Evolutionary conservation across 2,888 invertebrate genomes (phyloP).

Genomic region (Marronus borbonicus): DNA sequence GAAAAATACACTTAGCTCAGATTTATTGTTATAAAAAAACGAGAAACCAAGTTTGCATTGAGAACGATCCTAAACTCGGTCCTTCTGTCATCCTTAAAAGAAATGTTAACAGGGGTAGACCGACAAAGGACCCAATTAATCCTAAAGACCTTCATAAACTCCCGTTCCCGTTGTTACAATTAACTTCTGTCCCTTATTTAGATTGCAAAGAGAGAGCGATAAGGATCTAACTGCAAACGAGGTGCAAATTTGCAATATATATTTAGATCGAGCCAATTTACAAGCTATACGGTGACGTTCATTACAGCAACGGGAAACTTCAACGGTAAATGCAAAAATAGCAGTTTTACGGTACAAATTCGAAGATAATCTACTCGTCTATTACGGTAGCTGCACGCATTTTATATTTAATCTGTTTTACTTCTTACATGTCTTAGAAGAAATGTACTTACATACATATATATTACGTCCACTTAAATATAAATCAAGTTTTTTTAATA

Average conservation of each 20-base stretch:
- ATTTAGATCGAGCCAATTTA: conserved; percentile 26
- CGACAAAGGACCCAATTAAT: conserved; percentile 43
- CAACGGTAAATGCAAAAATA: conserved; percentile 38
- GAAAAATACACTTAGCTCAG: too few relatives aligned
- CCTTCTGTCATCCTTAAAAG: conserved; percentile 25
- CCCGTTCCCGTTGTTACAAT: conserved; percentile 26
- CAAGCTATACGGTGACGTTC: not conserved
- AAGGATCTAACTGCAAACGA: conserved; percentile 29
- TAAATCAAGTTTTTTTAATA: too few relatives aligned
- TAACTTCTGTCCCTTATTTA: conserved; percentile 44
- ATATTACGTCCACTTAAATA: too few relatives aligned
- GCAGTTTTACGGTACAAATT: conserved; percentile 29
- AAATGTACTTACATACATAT: too few relatives aligned
- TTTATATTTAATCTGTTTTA: conserved; percentile 7
- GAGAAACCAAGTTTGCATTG: not conserved
- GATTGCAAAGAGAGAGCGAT: conserved; percentile 22
- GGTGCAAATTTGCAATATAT: conserved; percentile 44
- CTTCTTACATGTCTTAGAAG: too few relatives aligned
- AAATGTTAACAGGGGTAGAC: conserved; percentile 34
- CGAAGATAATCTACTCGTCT: not conserved
- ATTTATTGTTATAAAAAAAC: not conserved
- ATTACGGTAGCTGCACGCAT: not conserved
- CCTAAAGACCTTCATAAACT: conserved; percentile 39
- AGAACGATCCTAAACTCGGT: not conserved
- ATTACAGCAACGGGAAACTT: conserved; percentile 19